Evolutionary conservation across 2,113 vertebrate genomes (phyloP), one percentile per base, ranked within the genome.

Genomic region (Barbus barbus): DNA sequence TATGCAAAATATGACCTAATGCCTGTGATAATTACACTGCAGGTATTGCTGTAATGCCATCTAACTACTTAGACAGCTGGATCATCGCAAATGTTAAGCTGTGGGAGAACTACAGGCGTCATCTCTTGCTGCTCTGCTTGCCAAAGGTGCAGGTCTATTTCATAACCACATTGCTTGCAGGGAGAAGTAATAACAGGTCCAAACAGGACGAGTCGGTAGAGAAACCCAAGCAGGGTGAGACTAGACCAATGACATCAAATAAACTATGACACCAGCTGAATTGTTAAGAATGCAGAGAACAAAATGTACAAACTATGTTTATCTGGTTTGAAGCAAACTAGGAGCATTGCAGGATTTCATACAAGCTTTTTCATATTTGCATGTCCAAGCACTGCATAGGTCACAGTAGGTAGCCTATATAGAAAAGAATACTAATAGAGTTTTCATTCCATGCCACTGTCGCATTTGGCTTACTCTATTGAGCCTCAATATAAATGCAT

Each of bases 101-200:
- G 28, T 3, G 24, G 51, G 16, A 60, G n/a, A n/a, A 61, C 53
- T 18, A 48, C 31, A 58, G 48, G 28, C n/a, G 41, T 41, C 71
- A 26, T 22, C n/a, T 46, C 53, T 24, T 36, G 48, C 38, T 69
- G 48, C 85, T 60, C 53, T 9, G 33, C 36, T 61, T 71, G 61
- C 85, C 26, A 80, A 33, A 61, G 18, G 81, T 71, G 63, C 74
- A 61, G 48, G 44, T 36, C 69, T 16, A 74, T 85, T 87, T 78
- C 56, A 69, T 77, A 69, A 84, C 84, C 81, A 24, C 9, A 83
- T 22, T 41, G 74, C 56, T 81, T 56, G 44, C 56, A 41, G 83
- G 58, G 28, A 76, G 77, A 63, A 78, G 38, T 65, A 71, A 12
- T 77, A 72, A 89, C 87, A 11, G 85, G 89, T 84, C 76, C 85